These are phyloP conservation scores for Jacana jacana DNA, from an alignment of 2,113 vertebrate species.

Conservation along the genomic window DNA sequence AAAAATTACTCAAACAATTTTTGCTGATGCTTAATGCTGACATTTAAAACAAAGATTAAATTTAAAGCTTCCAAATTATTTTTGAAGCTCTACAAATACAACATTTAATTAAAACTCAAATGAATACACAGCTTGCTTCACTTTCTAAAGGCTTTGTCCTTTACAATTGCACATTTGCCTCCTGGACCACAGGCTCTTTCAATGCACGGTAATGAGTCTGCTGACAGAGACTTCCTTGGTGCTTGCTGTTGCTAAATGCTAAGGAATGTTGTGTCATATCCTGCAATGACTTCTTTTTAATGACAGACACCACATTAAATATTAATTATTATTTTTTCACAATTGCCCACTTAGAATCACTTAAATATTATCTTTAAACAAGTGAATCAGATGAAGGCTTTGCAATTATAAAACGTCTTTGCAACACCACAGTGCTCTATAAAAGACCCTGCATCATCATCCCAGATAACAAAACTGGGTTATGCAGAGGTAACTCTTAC, in stretches of 20 bases:
- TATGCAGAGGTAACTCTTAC: background rate
- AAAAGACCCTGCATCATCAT: background rate
- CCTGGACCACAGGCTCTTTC: background rate
- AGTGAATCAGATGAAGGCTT: background rate
- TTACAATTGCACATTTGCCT: background rate
- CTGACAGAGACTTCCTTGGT: constrained; percentile 14
- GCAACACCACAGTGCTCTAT: background rate
- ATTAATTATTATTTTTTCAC: background rate
- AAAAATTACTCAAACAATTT: background rate
- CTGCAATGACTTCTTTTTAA: constrained; percentile 1
- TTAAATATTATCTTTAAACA: background rate
- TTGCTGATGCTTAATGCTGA: background rate
- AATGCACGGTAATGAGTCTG: background rate
- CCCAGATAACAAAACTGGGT: background rate
- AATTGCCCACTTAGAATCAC: background rate
- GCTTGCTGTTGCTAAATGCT: background rate
- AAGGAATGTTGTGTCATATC: background rate
- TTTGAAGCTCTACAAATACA: constrained; percentile 35
- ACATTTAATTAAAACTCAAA: constrained; percentile 36
- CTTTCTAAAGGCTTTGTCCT: constrained; percentile 29
- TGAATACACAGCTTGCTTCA: background rate
- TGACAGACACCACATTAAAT: background rate
- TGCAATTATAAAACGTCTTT: background rate
- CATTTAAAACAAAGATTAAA: constrained; percentile 7
- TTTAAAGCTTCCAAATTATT: constrained; percentile 8